These are phyloP conservation scores for Palloptera scutellata DNA, from an alignment of 2,888 invertebrate species.

Conservation along the genomic window DNA sequence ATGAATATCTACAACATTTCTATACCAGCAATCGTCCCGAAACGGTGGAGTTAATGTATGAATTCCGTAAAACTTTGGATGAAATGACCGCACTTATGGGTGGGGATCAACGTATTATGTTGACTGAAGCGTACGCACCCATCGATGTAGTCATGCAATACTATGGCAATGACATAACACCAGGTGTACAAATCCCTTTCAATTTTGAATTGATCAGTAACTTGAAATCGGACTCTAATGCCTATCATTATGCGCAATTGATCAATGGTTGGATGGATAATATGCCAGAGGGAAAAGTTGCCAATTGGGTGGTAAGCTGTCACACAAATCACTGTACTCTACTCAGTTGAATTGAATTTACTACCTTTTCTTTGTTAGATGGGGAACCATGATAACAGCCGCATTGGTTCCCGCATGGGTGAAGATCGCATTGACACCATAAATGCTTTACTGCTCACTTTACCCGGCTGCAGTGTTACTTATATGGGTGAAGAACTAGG, in stretches of 20 bases:
- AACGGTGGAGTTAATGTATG: conserved; percentile 68
- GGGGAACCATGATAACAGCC: conserved; percentile 79
- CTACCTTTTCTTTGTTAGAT: conserved; percentile 62
- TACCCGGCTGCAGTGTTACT: conserved; percentile 84
- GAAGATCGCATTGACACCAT: conserved; percentile 76
- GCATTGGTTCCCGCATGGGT: conserved; percentile 76
- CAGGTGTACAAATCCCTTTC: conserved; percentile 72
- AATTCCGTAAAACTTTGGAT: conserved; percentile 69
- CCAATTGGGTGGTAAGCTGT: conserved; percentile 72
- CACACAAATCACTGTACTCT: too few species aligned
- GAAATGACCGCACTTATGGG: conserved; percentile 59
- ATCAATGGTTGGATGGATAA: conserved; percentile 70
- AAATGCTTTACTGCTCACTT: conserved; percentile 79
- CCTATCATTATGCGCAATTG: conserved; percentile 66
- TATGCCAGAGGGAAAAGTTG: conserved; percentile 68
- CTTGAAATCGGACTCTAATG: conserved; percentile 67
- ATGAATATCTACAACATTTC: conserved; percentile 67
- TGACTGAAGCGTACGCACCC: conserved; percentile 71
- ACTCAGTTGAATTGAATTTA: too few species aligned
- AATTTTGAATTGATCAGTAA: conserved; percentile 71
- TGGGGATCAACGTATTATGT: conserved; percentile 65
- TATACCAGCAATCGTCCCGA: conserved; percentile 71
- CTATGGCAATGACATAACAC: conserved; percentile 65
- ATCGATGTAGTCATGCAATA: conserved; percentile 69
- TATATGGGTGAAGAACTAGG: conserved; percentile 78